Evolutionary conservation across 2,888 invertebrate genomes (phyloP), one percentile per base, ranked within the genome.

Genomic region (Drosophila aldrichi): DNA sequence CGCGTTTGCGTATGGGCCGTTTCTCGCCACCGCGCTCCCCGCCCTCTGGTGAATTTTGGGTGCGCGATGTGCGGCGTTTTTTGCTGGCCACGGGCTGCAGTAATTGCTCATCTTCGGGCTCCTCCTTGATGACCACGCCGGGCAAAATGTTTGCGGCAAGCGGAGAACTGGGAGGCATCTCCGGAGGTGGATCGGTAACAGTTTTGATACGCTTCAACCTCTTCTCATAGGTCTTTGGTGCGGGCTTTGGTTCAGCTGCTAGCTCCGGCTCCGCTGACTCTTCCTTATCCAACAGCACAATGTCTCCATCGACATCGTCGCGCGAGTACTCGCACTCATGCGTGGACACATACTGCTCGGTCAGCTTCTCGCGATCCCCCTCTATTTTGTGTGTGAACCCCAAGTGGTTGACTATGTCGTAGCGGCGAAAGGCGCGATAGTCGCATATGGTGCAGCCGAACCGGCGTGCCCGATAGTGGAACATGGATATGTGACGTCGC

Each of bases 381-480:
- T 82, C 82, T 38, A 95, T 93, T 79, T 95, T 94, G 88, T 96
- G 96, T 1, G 94, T 93, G 71, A 94, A 93, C 77, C 94, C 94
- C 1, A 95, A 94, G 88, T 96, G 96, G 70, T 95, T 94, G 1
- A 95, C 94, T 49, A 96, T 94, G 75, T 95, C 95, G 54, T 94
- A 94, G 79, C 95, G 95, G 16, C 94, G 93, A 78, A 95, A 96
- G 69, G 95, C 94, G 87, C 95, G 95, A 87, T 95, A 96, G 57
- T 95, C 94, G 91, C 97, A 97, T 20, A 95, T 92, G 84, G 95
- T 95, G 89, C 97, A 97, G 63, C 96, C 95, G 90, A 95, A 97
- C 34, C 96, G 94, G 83, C 95, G 94, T 2, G 91, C 91, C 6
- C 93, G 90, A 68, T 93, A 92, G 52, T 93, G 93, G 51, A 92